Percentiles rank a stretch among this genome's conserved stretches.
Conservation (phyloP, 2,113 vertebrate species). For the Phylloscopus trochiloides region DNA sequence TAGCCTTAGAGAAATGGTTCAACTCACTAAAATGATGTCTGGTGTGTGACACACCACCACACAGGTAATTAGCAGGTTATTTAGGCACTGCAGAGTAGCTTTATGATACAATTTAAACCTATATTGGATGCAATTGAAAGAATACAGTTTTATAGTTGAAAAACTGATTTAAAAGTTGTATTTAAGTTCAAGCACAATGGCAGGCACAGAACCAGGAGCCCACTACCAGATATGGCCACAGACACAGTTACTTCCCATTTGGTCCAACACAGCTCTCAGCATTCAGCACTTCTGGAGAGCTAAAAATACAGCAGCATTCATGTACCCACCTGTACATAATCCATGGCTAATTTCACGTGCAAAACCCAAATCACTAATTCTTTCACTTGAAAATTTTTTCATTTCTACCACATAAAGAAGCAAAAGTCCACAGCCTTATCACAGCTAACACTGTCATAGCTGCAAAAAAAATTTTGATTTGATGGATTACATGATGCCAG, state of each 20-base stretch:
- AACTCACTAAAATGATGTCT: not conserved
- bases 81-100: not conserved
- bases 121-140: not conserved
- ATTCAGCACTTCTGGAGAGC: not conserved
- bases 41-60: not conserved
- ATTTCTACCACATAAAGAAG: not conserved
- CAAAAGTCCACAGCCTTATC: not conserved
- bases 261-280: fast-evolving
- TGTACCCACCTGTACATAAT: not conserved
- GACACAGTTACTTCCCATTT: not conserved
- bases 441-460: not conserved
- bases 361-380: not conserved
- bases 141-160: not conserved
- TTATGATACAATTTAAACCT: not conserved
- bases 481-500: not conserved
- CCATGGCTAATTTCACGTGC: not conserved
- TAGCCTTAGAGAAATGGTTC: not conserved
- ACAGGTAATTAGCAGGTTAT: not conserved
- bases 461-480: not conserved
- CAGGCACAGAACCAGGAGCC: not conserved
- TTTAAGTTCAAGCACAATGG: not conserved
- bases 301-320: not conserved
- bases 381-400: too few relatives aligned
- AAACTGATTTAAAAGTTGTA: not conserved
- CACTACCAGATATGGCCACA: not conserved